phyloP scores from a whole-genome alignment of 1,140 invertebrate species.

The Hetaerina americana region DNA sequence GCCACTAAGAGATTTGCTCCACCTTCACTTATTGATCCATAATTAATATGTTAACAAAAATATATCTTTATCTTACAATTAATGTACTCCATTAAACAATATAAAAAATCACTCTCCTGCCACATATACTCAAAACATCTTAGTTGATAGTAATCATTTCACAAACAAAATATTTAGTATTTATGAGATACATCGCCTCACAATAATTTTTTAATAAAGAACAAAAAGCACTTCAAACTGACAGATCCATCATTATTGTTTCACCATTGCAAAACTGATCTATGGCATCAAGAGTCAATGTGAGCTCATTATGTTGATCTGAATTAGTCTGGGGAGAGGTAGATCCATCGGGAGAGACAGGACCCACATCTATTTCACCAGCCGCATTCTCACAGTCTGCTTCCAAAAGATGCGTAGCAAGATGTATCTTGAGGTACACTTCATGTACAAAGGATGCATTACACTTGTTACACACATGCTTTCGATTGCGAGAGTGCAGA shows the following conservation, averaged over 20 bases:
- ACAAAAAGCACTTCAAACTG: background rate
- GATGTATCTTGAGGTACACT: conserved; percentile 9
- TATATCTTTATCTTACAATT: background rate
- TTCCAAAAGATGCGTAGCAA: conserved; percentile 7
- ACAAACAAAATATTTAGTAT: background rate
- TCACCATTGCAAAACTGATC: background rate
- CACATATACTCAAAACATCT: background rate
- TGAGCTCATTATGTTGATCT: background rate
- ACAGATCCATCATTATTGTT: background rate
- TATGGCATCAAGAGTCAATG: background rate
- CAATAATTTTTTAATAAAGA: background rate
- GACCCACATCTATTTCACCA: background rate
- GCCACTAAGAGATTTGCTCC: no score
- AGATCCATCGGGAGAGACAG: background rate
- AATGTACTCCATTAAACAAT: background rate
- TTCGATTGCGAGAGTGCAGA: background rate
- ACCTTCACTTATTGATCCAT: background rate
- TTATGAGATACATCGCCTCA: no score
- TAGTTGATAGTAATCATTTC: no score
- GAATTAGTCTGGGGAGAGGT: background rate
- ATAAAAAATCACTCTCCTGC: background rate
- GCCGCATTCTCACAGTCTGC: background rate
- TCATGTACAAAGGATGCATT: conserved; percentile 6
- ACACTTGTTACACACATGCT: conserved; percentile 7
- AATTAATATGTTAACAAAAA: background rate